These are phyloP conservation scores for Drosophila orosa DNA, from an alignment of 1,140 invertebrate species.

Conservation along the genomic window DNA sequence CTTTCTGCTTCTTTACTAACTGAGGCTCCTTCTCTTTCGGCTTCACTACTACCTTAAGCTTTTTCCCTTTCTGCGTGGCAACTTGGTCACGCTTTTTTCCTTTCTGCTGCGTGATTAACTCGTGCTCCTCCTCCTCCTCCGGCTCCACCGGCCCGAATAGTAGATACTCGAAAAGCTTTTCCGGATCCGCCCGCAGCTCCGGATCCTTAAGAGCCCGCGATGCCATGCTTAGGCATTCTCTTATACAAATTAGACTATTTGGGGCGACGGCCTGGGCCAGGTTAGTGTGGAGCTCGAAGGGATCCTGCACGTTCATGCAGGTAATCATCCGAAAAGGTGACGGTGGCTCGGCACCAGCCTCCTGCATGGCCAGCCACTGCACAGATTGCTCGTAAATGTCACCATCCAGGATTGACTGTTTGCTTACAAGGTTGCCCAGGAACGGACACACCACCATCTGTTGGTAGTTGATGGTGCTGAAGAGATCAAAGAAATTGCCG, in stretches of 20 bases:
- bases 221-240: constrained; percentile 42
- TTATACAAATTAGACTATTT: constrained; percentile 50
- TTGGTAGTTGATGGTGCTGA: constrained; percentile 55
- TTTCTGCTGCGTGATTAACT: too few species aligned
- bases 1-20: too few species aligned
- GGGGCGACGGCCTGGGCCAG: constrained; percentile 53
- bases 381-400: constrained; percentile 50
- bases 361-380: constrained; percentile 40
- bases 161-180: constrained; percentile 55
- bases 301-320: constrained; percentile 67
- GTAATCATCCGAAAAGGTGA: constrained; percentile 51
- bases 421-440: constrained; percentile 50
- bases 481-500: constrained; percentile 63
- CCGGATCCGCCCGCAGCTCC: constrained; percentile 10
- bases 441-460: constrained; percentile 55
- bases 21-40: too few species aligned
- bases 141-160: constrained; percentile 35
- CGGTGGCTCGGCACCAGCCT: constrained; percentile 9
- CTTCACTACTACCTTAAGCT: too few species aligned
- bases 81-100: too few species aligned
- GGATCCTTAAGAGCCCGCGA: constrained; percentile 22
- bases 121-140: too few species aligned
- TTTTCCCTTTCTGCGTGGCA: too few species aligned
- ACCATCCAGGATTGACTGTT: constrained; percentile 1
- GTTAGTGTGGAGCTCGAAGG: constrained; percentile 65